A percentile compares a stretch with the other conserved stretches of the same genome.
phyloP scores from a whole-genome alignment of 1,140 invertebrate species.

The Ditylenchus dipsaci region DNA sequence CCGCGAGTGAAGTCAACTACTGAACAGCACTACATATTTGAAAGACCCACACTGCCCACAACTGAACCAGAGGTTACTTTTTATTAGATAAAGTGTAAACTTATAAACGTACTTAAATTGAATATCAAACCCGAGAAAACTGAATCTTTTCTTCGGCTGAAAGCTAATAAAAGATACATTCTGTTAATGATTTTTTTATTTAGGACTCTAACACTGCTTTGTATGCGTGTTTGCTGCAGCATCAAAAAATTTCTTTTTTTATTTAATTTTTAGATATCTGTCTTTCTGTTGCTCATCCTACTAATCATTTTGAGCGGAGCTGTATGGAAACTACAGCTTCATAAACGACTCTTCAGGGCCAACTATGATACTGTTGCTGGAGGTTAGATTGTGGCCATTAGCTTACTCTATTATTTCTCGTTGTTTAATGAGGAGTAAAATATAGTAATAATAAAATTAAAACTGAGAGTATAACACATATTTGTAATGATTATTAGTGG shows the following conservation, averaged over 20 bases:
- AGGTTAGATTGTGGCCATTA: conserved; percentile 27
- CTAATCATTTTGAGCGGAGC: conserved; percentile 52
- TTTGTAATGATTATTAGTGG: too few species aligned
- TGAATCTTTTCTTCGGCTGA: too few species aligned
- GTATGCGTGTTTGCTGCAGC: not conserved
- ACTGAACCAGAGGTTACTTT: conserved; percentile 35
- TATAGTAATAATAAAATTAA: not conserved
- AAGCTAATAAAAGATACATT: too few species aligned
- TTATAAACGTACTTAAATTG: conserved; percentile 3
- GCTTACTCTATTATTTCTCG: too few species aligned
- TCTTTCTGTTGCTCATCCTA: conserved; percentile 54
- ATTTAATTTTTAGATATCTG: conserved; percentile 20
- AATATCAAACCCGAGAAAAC: not conserved
- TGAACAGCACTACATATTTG: conserved; percentile 52
- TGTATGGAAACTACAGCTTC: conserved; percentile 51
- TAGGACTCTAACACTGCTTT: not conserved
- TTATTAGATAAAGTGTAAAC: conserved; percentile 42
- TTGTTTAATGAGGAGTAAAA: not conserved
- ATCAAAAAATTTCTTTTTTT: not conserved
- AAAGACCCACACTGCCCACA: conserved; percentile 51
- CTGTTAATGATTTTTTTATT: too few species aligned
- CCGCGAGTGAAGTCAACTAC: not conserved
- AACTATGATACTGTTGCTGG: conserved; percentile 56
- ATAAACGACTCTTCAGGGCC: conserved; percentile 50
- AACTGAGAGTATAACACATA: not conserved